A percentile compares a stretch with the other conserved stretches of the same genome.
These are phyloP conservation scores for Pyxicephalus adspersus DNA, from an alignment of 2,113 vertebrate species.

Conservation along the genomic window DNA sequence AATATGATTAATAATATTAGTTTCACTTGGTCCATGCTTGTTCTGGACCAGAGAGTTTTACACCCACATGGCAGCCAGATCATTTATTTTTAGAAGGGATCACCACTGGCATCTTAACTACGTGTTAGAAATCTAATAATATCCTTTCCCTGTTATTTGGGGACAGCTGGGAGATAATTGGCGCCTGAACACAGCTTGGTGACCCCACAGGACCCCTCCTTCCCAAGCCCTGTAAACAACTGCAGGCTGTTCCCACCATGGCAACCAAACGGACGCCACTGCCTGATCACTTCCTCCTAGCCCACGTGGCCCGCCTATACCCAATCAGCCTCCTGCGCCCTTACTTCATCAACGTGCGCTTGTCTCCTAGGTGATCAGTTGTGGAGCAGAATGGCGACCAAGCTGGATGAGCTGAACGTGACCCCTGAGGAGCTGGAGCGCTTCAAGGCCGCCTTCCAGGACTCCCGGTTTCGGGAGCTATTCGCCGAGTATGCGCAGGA, in stretches of 20 bases:
- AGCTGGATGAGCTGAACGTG: conserved; percentile 78
- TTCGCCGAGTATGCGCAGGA: conserved; percentile 82
- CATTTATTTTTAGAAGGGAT: too few species aligned
- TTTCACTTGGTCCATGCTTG: too few species aligned
- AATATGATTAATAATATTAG: too few species aligned
- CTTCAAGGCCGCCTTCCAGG: conserved; percentile 78
- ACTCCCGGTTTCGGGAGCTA: conserved; percentile 79
- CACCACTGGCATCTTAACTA: too few species aligned
- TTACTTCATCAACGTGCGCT: conserved; percentile 14
- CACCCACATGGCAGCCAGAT: too few species aligned
- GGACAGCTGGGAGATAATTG: too few species aligned
- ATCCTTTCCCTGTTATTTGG: too few species aligned
- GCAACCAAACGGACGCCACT: not conserved
- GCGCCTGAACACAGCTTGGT: too few species aligned
- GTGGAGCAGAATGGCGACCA: conserved; percentile 30
- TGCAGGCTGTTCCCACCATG: not conserved
- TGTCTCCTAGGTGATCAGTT: conserved; percentile 40
- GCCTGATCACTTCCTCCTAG: not conserved
- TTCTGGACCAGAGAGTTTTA: too few species aligned
- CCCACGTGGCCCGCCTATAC: not conserved
- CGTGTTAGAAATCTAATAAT: too few species aligned
- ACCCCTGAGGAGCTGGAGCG: conserved; percentile 78
- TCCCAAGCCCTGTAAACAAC: conserved; percentile 12
- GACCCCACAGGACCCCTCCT: not conserved
- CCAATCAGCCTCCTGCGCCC: not conserved